Conservation (phyloP, 2,113 vertebrate genomes). For the Mastomys coucha region DNA sequence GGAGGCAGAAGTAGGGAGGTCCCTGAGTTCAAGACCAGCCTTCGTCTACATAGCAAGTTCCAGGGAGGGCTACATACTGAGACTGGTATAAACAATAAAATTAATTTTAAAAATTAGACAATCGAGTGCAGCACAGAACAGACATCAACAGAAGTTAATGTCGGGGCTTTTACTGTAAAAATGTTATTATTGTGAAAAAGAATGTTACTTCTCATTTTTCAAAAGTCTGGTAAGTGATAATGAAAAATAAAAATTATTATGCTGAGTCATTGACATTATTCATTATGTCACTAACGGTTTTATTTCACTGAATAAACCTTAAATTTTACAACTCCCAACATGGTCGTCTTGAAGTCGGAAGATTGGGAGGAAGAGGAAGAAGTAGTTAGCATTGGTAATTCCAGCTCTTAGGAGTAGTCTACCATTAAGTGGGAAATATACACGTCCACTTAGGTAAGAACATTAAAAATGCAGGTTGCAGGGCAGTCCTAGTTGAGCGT, state of each 20-base stretch:
- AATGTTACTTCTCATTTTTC: not conserved
- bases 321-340: not conserved
- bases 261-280: not conserved
- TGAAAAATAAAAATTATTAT: slow-evolving; percentile 32
- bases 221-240: not conserved
- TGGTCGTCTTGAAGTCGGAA: not conserved
- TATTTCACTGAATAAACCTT: slow-evolving; percentile 3
- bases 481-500: not conserved
- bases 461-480: slow-evolving; percentile 8
- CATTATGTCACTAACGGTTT: not conserved
- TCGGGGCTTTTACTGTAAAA: slow-evolving; percentile 9
- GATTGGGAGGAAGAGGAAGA: slow-evolving; percentile 10
- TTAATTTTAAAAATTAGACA: not conserved
- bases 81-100: not conserved
- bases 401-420: not conserved
- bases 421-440: slow-evolving; percentile 28
- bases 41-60: not conserved
- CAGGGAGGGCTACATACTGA: not conserved
- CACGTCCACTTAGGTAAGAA: not conserved
- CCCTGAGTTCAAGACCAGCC: not conserved
- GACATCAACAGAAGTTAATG: not conserved
- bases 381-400: slow-evolving; percentile 3
- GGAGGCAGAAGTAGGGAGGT: not conserved
- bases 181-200: slow-evolving; percentile 30
- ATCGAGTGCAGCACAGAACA: not conserved